Base-by-base conservation (phyloP, 1,140 invertebrate species). In the Monochamus saltuarius region DNA sequence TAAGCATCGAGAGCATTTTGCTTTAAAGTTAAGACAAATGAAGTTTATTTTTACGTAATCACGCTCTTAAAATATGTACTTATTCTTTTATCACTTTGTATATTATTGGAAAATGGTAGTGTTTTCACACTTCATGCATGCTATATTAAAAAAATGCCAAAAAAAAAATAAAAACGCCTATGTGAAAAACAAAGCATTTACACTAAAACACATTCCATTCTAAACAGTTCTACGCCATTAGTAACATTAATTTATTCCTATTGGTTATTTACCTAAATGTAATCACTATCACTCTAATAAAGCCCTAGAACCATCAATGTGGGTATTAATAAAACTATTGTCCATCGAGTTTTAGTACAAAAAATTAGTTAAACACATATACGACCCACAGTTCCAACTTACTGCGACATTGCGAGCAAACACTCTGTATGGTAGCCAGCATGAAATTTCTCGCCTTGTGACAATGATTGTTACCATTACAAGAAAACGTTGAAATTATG, bases 391-490 rank as follows among this genome's bases (percentile, higher is more conserved):
- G 39, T 52, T 65, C 56, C 60, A 56, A 76, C 74, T 76, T 76
- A 76, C 74, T 76, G 71, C 74, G 73, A 67, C 71, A 74, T 61
- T 71, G 73, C 11, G 72, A 74, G 63, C 69, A 75, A 50, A 76
- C 62, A 60, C 64, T 72, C 63, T 74, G 71, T 55, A 75, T 62
- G 63, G 72, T 68, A 57, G 71, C 64, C 71, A 75, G 64, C 62
- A 76, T 69, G 73, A 73, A 73, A 75, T 74, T 72, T 73, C 73
- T 73, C 52, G 73, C 72, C 74, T 76, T 74, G 58, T 51, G 47
- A 34, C 56, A 7, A 52, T 50, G 56, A 59, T 35, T 55, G 53
- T 56, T 22, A 56, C 53, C 53, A 56, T 56, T 17, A 56, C 53
- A 56, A 56, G 53, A 56, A 56, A 56, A 56, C 13, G 16, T 51